phyloP scores from a whole-genome alignment of 2,797 vertebrate genomes.

The Simalia tracyae region DNA sequence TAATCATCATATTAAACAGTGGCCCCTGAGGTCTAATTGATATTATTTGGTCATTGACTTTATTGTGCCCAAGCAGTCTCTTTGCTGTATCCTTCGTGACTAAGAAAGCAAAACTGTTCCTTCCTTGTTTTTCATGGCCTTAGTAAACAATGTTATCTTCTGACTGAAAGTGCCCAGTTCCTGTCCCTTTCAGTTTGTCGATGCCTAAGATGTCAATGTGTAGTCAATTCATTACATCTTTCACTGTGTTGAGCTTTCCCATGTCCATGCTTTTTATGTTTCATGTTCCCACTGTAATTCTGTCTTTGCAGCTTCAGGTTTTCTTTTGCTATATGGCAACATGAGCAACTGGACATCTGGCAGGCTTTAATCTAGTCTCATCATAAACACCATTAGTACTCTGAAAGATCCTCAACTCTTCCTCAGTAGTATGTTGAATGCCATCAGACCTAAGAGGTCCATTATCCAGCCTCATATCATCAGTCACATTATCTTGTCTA shows the following conservation, averaged over 20 bases:
- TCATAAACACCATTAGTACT: no score
- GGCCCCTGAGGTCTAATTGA: not conserved
- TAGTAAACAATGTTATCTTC: not conserved
- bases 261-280: not conserved
- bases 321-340: no score
- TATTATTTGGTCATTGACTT: not conserved
- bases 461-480: no score
- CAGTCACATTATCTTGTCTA: no score
- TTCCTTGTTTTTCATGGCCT: not conserved
- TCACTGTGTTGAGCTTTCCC: not conserved
- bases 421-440: no score
- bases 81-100: not conserved
- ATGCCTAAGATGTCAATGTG: not conserved
- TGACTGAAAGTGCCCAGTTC: not conserved
- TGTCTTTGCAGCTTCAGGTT: not conserved
- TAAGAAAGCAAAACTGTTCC: not conserved
- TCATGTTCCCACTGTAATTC: not conserved
- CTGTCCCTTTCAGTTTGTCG: not conserved
- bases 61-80: not conserved
- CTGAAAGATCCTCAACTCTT: no score
- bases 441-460: no score
- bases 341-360: no score
- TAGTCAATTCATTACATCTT: not conserved
- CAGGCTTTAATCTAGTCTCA: no score
- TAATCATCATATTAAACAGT: not conserved